Evolutionary conservation across 2,113 vertebrate genomes (phyloP), one percentile per base, ranked within the genome.

Genomic region (Astur gentilis): DNA sequence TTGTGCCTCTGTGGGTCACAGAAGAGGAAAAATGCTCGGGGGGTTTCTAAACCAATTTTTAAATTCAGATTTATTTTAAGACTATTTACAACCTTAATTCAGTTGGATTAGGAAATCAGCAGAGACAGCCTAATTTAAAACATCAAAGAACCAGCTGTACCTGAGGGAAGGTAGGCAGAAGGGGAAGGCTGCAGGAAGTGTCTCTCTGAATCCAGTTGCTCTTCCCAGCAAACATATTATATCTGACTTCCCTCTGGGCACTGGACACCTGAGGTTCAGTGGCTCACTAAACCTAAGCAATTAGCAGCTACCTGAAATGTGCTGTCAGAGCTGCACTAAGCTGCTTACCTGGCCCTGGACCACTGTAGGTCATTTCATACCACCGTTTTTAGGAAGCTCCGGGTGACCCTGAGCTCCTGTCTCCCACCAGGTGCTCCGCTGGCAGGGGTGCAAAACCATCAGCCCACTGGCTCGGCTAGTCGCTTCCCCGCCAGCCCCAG

Each of bases 351-450:
- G 73, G 78, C 47, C 38, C 42, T n/a, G 62, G 52, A 49, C 18
- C 1, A 1, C 57, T 5, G 7, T 7, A 23, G 27, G 25, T 64
- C 40, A 42, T 9, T 72, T n/a, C 0, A 1, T 26, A 19, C 29
- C 34, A 27, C 31, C 2, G 0, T 31, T 65, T 60, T 60, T 13
- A 42, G 52, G 44, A 42, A 14, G 66, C 6, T 38, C 44, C 72
- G 52, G 44, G 50, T 66, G 38, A 62, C 6, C 11, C 25, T 3
- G 1, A 60, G 64, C 50, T 87, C 31, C 44, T 11, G 21, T 10
- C 27, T 64, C 34, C 23, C 27, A 80, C 14, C 25, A 25, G 36
- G 27, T 5, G 9, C 36, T 77, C 27, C 76, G 21, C 16, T 0
- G 3, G 44, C 26, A 13, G 3, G 2, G 45, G 18, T 42, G 61